These are phyloP conservation scores for Scyliorhinus canicula DNA, from an alignment of 2,797 vertebrate genomes.

Conservation along the genomic window DNA sequence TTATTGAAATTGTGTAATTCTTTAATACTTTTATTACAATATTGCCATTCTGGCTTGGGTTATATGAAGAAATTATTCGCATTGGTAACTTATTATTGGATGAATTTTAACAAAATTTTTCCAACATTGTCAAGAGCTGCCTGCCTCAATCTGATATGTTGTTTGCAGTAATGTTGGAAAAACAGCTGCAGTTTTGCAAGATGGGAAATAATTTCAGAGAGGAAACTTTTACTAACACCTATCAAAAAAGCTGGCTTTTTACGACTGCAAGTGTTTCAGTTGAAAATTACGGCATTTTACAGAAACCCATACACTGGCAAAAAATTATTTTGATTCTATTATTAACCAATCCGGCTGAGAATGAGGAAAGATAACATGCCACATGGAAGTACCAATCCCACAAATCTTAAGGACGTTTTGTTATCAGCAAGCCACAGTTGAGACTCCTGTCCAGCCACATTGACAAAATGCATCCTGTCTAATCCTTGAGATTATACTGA, in stretches of 20 bases:
- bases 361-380: constrained; percentile 26
- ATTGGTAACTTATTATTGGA: neutral
- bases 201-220: constrained; percentile 10
- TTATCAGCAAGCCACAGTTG: constrained; percentile 18
- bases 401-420: constrained; percentile 13
- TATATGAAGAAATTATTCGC: too few relatives aligned
- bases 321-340: constrained; percentile 30
- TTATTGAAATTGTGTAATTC: neutral
- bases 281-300: constrained; percentile 6
- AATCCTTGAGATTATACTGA: neutral
- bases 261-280: neutral
- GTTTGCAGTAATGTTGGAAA: neutral
- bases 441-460: neutral
- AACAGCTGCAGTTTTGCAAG: neutral
- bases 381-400: constrained; percentile 5
- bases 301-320: constrained; percentile 7
- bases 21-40: neutral
- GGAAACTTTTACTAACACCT: neutral
- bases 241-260: neutral
- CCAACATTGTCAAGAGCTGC: neutral
- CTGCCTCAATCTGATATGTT: constrained; percentile 5
- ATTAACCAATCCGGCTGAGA: constrained; percentile 19
- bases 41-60: neutral
- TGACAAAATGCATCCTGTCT: constrained; percentile 32
- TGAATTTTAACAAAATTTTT: neutral